These are phyloP conservation scores for Metacarcinus magister DNA, from an alignment of 2,888 invertebrate species.

Conservation along the genomic window DNA sequence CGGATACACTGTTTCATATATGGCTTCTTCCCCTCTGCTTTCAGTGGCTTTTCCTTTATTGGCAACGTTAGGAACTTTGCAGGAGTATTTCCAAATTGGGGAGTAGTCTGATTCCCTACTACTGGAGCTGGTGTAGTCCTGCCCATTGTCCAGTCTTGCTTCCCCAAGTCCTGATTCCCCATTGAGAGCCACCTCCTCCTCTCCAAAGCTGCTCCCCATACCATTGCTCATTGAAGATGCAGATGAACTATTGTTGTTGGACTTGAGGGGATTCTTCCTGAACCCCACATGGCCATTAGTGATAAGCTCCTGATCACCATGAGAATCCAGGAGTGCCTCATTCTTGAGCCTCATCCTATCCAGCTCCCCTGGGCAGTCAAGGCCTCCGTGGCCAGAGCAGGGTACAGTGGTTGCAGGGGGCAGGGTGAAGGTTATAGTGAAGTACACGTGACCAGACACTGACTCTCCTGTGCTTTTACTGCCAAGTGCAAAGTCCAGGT, in stretches of 20 bases:
- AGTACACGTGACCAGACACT: slow-evolving; percentile 79
- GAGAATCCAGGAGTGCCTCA: slow-evolving; percentile 37
- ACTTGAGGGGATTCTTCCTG: slow-evolving; percentile 54
- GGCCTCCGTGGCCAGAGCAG: slow-evolving; percentile 78
- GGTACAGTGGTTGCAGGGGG: slow-evolving; percentile 46
- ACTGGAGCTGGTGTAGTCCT: slow-evolving; percentile 60
- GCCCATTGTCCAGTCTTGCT: slow-evolving; percentile 58
- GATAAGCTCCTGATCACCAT: slow-evolving; percentile 60
- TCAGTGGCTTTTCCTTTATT: slow-evolving; percentile 47
- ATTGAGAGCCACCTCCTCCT: slow-evolving; percentile 68
- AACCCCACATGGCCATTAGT: slow-evolving; percentile 71
- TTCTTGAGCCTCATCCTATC: slow-evolving; percentile 42
- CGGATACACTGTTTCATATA: slow-evolving; percentile 82
- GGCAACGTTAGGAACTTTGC: slow-evolving; percentile 77
- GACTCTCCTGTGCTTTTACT: slow-evolving; percentile 77
- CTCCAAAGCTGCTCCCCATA: slow-evolving; percentile 47
- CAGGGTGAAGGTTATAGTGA: slow-evolving; percentile 74
- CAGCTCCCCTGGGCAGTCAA: slow-evolving; percentile 79
- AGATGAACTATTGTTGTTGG: slow-evolving; percentile 59
- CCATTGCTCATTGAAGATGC: slow-evolving; percentile 62
- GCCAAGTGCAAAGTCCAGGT: slow-evolving; percentile 75
- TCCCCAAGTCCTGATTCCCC: slow-evolving; percentile 68
- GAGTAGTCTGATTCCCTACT: slow-evolving; percentile 81
- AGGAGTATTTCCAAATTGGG: slow-evolving; percentile 82
- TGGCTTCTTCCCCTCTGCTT: slow-evolving; percentile 75